Percentiles rank a stretch among this genome's conserved stretches.
phyloP scores from a whole-genome alignment of 2,113 vertebrate species.

The Canis aureus region DNA sequence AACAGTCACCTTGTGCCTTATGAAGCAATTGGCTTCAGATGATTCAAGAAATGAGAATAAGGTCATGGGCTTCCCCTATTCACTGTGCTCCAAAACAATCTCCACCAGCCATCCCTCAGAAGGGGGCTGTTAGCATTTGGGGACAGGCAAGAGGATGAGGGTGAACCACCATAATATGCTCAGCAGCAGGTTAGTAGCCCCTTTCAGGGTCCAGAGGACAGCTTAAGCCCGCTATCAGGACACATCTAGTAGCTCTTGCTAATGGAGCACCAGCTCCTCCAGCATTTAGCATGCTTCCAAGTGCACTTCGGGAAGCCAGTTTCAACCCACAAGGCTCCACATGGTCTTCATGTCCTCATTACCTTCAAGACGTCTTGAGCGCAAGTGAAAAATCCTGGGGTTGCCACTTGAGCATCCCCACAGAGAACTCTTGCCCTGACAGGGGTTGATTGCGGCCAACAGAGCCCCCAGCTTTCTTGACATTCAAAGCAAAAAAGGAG shows the following conservation, averaged over 20 bases:
- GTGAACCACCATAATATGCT: fast-evolving
- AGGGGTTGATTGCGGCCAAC: not conserved
- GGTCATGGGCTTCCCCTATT: too few relatives aligned
- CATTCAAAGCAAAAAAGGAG: not conserved
- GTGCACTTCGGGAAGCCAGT: not conserved
- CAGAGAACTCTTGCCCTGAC: not conserved
- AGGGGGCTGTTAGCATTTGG: fast-evolving
- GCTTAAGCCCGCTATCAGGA: fast-evolving
- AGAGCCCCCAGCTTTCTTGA: not conserved
- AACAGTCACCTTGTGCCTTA: not conserved
- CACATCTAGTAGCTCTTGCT: fast-evolving
- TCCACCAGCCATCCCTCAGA: too few relatives aligned
- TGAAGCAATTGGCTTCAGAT: not conserved
- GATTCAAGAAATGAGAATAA: not conserved
- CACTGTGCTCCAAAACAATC: fast-evolving
- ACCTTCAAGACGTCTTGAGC: not conserved
- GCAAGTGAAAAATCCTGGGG: not conserved
- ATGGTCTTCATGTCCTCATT: fast-evolving
- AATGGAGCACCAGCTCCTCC: fast-evolving
- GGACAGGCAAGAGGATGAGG: fast-evolving
- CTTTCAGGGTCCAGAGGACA: fast-evolving
- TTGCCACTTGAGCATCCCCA: too few relatives aligned
- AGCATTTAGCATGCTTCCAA: not conserved
- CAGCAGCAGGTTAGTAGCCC: fast-evolving
- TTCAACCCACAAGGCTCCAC: fast-evolving